Evolutionary conservation across 1,140 invertebrate genomes (phyloP), one percentile per base, ranked within the genome.

Genomic region (Eurytemora carolleeae): DNA sequence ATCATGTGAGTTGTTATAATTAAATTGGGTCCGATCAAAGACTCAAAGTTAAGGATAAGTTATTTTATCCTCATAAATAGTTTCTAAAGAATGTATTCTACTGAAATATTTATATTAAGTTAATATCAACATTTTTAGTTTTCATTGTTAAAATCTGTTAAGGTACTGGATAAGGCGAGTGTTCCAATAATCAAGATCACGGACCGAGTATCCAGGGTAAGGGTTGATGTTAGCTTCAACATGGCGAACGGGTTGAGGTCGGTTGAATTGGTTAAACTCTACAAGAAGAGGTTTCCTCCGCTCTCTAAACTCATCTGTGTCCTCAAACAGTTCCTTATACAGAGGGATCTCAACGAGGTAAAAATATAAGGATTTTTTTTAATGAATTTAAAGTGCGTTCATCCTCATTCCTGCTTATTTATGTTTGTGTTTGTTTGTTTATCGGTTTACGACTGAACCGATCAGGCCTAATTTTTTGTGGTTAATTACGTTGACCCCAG

Each of bases 191-290:
- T 98, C 24, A 98, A 98, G 77, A 77, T 97, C 69, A 93, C 87
- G n/a, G 93, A 98, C 74, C 83, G 83, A 65, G 81, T 84, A 70
- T 93, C 90, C 31, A 87, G 93, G 65, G 85, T 97, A 56, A 83
- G 82, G 72, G 88, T 96, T 66, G 94, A 98, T 75, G 97, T 98
- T 70, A 95, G 91, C 69, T 97, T 97, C 76, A 97, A 96, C 73
- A 94, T 94, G 87, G 86, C 80, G 69, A 94, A 88, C 73, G 90
- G 90, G 44, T 84, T 94, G 17, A 87, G 88, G 76, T 94, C 90
- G 69, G 93, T 90, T 1, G 85, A 92, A 73, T 80, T 97, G 55
- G 97, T 98, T 63, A 92, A 90, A 70, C 79, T 83, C 63, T 87
- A 80, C 68, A 84, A 86, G 67, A 72, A 73, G 53, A 78, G 78